Base-by-base conservation (phyloP, 2,113 vertebrate species). In the Cololabis saira region DNA sequence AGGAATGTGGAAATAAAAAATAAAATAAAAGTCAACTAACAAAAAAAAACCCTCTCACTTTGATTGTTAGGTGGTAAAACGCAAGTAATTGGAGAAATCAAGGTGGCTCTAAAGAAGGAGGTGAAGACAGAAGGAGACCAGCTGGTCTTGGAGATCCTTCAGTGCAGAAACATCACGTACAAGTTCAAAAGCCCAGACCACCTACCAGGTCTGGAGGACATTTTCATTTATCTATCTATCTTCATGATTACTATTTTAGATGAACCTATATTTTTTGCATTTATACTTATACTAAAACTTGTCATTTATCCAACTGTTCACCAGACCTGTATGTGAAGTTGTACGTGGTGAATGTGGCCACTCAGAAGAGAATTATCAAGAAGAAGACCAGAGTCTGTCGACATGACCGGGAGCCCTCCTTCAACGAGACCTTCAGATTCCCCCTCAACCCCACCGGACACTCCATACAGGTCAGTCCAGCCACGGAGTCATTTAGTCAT, bases 131-230 rank as follows among this genome's bases (percentile, higher is more conserved):
- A 99, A 72, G 98, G 98, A 51, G 97, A 99, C 83, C 97, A 99
- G 74, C 90, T 99, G 66, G 95, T 97, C 55, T 95, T 99, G 83
- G 98, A 99, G 91, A 95, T 99, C 49, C 95, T 99, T 74, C 98
- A 99, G 50, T 99, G 98, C 90, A 95, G 98, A 88, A 99, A 99
- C 87, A 99, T 99, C 76, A 99, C 98, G 60, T 99, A 98, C 90
- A 99, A 99, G 87, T 99, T 99, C 92, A 99, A 99, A 92, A 98
- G 97, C 83, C 96, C 98, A 16, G 98, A 99, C 90, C 97, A 99
- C 82, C 94, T 99, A 55, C 98, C 98, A 95, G 98, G 97, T 98
- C 92, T 16, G 74, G 10, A 54, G 49, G 12, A 0, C 10, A 63
- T 19, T 17, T 42, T 4, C 5, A 6, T 51, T 13, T 5, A 22